Percentiles rank a stretch among this genome's conserved stretches.
Conservation (phyloP, 2,797 vertebrate species). For the Spinus olivaceus region DNA sequence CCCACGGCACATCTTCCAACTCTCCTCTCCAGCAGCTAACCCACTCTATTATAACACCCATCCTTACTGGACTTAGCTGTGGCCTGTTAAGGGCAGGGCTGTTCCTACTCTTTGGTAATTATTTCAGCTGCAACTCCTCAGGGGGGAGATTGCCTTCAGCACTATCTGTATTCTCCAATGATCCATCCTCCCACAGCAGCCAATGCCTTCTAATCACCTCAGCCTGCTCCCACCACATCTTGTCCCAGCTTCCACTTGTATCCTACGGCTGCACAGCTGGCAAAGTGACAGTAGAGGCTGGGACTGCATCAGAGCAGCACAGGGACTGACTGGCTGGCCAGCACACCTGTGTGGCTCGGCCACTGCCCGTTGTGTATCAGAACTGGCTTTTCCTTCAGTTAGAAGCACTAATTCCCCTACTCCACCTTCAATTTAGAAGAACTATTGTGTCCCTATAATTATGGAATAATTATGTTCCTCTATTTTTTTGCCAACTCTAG, state of each 20-base stretch:
- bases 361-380: background rate
- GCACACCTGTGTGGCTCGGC: background rate
- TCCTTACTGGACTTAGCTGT: background rate
- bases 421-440: background rate
- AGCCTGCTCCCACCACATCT: background rate
- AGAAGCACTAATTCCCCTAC: background rate
- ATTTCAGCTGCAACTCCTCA: background rate
- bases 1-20: background rate
- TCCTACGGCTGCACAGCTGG: background rate
- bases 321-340: background rate
- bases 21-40: rapidly evolving
- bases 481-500: background rate
- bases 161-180: background rate
- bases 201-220: background rate
- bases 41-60: background rate
- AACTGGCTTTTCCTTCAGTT: background rate
- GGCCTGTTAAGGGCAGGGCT: background rate
- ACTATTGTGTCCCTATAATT: background rate
- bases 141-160: background rate
- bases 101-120: background rate
- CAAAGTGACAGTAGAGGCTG: background rate
- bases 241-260: background rate
- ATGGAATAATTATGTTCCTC: background rate
- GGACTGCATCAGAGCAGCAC: background rate
- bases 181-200: background rate